Evolutionary conservation across 2,888 invertebrate genomes (phyloP).

Genomic region (Opisthograptis luteolata): DNA sequence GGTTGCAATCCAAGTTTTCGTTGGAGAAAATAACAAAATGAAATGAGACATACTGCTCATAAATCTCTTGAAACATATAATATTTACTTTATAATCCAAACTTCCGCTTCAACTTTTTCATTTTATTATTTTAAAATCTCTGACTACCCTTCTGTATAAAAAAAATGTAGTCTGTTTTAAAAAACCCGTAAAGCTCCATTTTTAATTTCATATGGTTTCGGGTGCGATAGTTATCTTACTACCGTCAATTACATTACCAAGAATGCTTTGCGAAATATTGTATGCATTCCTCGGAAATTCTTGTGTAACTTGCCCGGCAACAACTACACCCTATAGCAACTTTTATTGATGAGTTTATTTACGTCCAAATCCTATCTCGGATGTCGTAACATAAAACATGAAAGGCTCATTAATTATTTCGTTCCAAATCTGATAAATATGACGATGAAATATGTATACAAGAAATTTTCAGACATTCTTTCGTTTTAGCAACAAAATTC

Average conservation of each 20-base stretch:
- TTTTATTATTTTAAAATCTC: conserved; percentile 5
- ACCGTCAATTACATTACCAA: conserved; percentile 5
- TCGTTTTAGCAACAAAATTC: conserved; percentile 72
- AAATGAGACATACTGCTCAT: conserved; percentile 27
- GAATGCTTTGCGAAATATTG: conserved; percentile 27
- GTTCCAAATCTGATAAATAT: conserved; percentile 6
- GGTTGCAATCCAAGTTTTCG: conserved; percentile 34
- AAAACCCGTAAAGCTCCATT: background rate
- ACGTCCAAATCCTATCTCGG: background rate
- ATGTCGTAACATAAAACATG: conserved; percentile 11
- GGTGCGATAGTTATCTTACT: conserved; percentile 14
- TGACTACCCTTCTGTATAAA: background rate
- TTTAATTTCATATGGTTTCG: conserved; percentile 18
- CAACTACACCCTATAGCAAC: background rate
- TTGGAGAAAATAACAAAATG: conserved; percentile 22
- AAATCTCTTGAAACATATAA: conserved; percentile 24
- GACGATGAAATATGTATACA: conserved; percentile 49
- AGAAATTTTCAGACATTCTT: conserved; percentile 53
- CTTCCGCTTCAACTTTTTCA: conserved; percentile 14
- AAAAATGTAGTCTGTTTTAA: background rate
- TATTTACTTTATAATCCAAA: conserved; percentile 25
- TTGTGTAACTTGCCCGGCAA: conserved; percentile 19
- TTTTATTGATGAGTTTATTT: conserved; percentile 2
- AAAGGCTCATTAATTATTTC: conserved; percentile 5
- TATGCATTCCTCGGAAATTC: conserved; percentile 16